Percentiles rank a stretch among this genome's conserved stretches.
Evolutionary conservation across 2,113 vertebrate species (phyloP).

Genomic region (Spermophilus dauricus): DNA sequence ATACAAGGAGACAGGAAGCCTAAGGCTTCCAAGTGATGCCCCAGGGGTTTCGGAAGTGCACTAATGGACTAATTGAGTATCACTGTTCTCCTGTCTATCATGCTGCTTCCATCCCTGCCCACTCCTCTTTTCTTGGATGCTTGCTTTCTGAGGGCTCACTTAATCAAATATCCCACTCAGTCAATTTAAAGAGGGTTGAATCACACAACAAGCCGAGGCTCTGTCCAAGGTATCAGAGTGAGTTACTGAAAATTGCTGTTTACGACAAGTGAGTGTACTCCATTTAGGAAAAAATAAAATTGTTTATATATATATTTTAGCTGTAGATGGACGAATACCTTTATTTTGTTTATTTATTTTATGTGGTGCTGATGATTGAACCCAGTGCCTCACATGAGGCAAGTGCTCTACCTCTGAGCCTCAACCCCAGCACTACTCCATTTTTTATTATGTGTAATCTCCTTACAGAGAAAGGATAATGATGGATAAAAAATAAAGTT

Average conservation of each 20-base stretch:
- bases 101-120: not conserved
- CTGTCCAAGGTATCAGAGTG: conserved; percentile 78
- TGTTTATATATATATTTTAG: no score
- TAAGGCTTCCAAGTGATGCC: conserved; percentile 45
- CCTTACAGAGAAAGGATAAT: not conserved
- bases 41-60: conserved; percentile 48
- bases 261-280: not conserved
- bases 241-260: not conserved
- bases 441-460: not conserved
- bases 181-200: not conserved
- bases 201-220: accelerated
- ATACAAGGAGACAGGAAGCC: conserved; percentile 57
- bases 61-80: conserved; percentile 57
- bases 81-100: conserved; percentile 27
- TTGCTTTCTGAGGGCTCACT: conserved; percentile 52
- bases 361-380: no score
- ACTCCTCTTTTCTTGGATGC: conserved; percentile 7
- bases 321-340: no score
- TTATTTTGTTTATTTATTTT: no score
- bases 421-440: not conserved
- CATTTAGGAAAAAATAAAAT: not conserved
- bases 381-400: no score
- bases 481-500: not conserved
- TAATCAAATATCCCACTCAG: conserved; percentile 40
- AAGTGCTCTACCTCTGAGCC: no score